These are phyloP conservation scores for Gymnocypris eckloni DNA, from an alignment of 2,797 vertebrate species.

Conservation along the genomic window DNA sequence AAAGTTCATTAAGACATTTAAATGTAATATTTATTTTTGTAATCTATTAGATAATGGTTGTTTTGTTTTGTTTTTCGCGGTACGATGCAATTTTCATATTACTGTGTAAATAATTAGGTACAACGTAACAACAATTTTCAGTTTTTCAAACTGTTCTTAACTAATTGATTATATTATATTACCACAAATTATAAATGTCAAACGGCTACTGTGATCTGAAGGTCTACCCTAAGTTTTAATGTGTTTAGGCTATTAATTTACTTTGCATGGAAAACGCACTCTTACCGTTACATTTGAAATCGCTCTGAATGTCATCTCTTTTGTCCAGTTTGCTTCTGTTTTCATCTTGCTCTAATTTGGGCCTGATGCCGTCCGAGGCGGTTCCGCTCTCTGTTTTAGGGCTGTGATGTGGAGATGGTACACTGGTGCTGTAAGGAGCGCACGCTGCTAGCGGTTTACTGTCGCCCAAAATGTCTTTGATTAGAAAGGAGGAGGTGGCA, in stretches of 20 bases:
- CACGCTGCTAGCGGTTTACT: slow-evolving; percentile 97
- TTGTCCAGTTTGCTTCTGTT: slow-evolving; percentile 89
- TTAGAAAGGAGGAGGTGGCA: slow-evolving; percentile 96
- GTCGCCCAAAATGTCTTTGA: slow-evolving; percentile 99
- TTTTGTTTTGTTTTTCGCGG: neutral
- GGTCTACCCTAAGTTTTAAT: neutral
- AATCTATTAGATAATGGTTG: neutral
- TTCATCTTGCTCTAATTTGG: slow-evolving; percentile 94
- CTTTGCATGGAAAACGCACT: neutral
- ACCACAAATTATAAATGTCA: neutral
- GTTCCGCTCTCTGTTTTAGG: slow-evolving; percentile 90
- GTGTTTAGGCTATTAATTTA: neutral
- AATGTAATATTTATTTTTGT: neutral
- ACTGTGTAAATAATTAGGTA: neutral
- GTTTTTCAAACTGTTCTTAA: neutral
- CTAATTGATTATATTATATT: neutral
- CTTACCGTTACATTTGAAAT: slow-evolving; percentile 97
- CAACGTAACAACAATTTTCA: neutral
- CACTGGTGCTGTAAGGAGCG: slow-evolving; percentile 97
- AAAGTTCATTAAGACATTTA: neutral
- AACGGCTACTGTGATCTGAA: neutral
- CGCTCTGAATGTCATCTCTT: slow-evolving; percentile 89
- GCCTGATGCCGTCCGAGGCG: slow-evolving; percentile 90
- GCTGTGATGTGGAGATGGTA: slow-evolving; percentile 90
- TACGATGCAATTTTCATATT: neutral